These are phyloP conservation scores for Chydorus sphaericus DNA, from an alignment of 2,888 invertebrate genomes.

Conservation along the genomic window DNA sequence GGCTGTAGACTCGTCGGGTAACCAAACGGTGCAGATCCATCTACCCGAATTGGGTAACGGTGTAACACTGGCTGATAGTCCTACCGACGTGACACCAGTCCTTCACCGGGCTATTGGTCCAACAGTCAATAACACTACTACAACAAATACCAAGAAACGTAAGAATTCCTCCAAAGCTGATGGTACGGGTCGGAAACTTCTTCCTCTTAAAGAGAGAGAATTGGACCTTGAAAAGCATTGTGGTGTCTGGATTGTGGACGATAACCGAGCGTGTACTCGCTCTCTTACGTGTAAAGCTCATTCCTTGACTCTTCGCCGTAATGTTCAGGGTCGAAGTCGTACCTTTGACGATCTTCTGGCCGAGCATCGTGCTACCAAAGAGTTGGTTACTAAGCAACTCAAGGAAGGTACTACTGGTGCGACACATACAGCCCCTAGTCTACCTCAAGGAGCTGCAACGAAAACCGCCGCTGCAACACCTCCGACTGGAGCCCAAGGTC, in stretches of 20 bases:
- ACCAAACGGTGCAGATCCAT: slow-evolving; percentile 15
- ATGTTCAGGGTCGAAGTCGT: slow-evolving; percentile 53
- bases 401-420: neutral
- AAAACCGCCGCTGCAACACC: neutral
- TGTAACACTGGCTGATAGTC: slow-evolving; percentile 1
- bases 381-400: slow-evolving; percentile 22
- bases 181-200: slow-evolving; percentile 26
- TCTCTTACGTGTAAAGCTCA: slow-evolving; percentile 50
- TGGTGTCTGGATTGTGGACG: slow-evolving; percentile 51
- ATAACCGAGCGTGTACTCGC: slow-evolving; percentile 56
- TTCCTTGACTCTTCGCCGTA: slow-evolving; percentile 50
- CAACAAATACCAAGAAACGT: slow-evolving; percentile 18
- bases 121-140: neutral
- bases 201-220: slow-evolving; percentile 38
- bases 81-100: neutral
- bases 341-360: slow-evolving; percentile 57
- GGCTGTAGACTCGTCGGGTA: slow-evolving; percentile 13
- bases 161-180: slow-evolving; percentile 25
- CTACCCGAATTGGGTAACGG: slow-evolving; percentile 12
- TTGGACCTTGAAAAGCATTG: slow-evolving; percentile 73
- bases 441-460: neutral
- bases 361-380: slow-evolving; percentile 53
- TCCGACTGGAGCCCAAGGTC: neutral
- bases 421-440: neutral
- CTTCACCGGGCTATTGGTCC: neutral